Evolutionary conservation across 2,888 invertebrate genomes (phyloP), one percentile per base, ranked within the genome.

Genomic region (Zonitis immaculata): DNA sequence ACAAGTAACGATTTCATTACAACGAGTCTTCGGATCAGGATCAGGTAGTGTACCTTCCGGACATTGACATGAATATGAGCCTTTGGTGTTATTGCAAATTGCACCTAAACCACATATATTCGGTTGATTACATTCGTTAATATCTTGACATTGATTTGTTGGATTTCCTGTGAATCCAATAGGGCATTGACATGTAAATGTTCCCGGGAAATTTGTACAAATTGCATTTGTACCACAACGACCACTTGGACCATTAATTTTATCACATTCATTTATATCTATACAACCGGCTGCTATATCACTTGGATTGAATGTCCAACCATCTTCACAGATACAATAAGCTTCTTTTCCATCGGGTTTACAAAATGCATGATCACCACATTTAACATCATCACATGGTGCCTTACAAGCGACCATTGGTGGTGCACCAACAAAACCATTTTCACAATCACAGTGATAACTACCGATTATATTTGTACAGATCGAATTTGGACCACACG

Each of bases 241-340:
- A 47, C 92, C 91, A 44, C 83, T 87, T 1, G 87, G 86, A 25
- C 91, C 91, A 59, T 88, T 83, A 18, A 83, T 76, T 47, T 80
- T 76, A 68, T 93, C 91, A 71, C 96, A 96, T 78, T 96, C 96
- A 73, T 96, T 84, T 59, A 96, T 87, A 76, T 96, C 84, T 54
- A 93, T 82, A 71, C 95, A 95, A 53, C 95, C 95, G 42, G 91
- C 91, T 6, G 89, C 83, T 60, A 95, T 89, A 68, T 95, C 91
- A 51, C 82, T 85, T 0, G 95, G 94, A 76, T 94, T 88, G 70
- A 90, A 95, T 0, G 91, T 92, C 91, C 93, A 95, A 1, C 95
- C 95, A 54, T 91, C 90, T 71, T 95, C 91, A 70, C 94, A 94
- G 44, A 94, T 88, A 66, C 95, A 95, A 66, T 90, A 92, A 0